Evolutionary conservation across 2,113 vertebrate species (phyloP), one percentile per base, ranked within the genome.

Genomic region (Nansenia antarctica): DNA sequence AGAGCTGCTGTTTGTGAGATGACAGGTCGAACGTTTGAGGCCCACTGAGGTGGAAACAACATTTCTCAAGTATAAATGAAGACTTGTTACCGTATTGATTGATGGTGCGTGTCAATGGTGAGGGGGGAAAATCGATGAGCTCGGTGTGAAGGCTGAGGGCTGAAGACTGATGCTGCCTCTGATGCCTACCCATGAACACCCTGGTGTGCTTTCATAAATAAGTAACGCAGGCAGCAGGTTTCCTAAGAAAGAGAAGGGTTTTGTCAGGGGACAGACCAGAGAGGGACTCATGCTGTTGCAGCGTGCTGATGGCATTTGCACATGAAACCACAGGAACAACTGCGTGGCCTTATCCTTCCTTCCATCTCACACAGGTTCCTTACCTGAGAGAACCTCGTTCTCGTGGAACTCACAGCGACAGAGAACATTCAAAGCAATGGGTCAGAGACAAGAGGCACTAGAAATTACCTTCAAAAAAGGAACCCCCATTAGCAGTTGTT

Each of bases 31-130:
- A 72, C 7, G 76, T 72, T 70, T 55, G 9, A 8, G 76, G 75
- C 55, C 63, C 29, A 59, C 70, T 70, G 79, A 82, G 79, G 62
- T 87, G 76, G 79, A 86, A 85, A 86, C 67, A 69, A 58, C 70
- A 79, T 88, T 87, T 89, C 82, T 83, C 72, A 83, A 88, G 81
- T 81, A 84, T 83, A 91, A 91, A 92, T 91, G 84, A 91, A 91
- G 88, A 92, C 89, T 90, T 91, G 87, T 91, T 92, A 91, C 82
- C 74, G 75, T 88, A 90, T 89, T 91, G 92, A 92, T 90, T 86
- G 86, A 90, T 90, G 73, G 64, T 47, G 69, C 81, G 86, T 85
- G 88, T 89, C 82, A 82, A 73, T 81, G 63, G 82, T 11, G 64
- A 82, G 83, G 76, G 83, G 80, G 76, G 69, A 63, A 88, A 93